Base-by-base conservation (phyloP, 2,113 vertebrate species). In the Opisthocomus hoazin region DNA sequence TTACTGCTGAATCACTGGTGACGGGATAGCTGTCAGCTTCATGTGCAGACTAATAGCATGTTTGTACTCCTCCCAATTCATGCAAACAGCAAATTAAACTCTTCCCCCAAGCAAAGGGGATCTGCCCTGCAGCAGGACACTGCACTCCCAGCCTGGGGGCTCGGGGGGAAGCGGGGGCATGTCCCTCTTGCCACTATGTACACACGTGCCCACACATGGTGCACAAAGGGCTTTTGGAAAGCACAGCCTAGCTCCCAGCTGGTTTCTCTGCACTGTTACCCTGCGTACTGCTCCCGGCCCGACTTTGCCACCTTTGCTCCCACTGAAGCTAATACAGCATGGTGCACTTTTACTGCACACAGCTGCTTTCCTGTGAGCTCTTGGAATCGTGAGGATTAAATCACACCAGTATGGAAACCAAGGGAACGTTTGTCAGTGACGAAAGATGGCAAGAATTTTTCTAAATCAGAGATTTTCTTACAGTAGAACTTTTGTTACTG, bases 381-480 rank as follows among this genome's bases (percentile, higher is more conserved):
- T 89, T 94, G 58, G 54, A 34, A 63, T 73, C 3, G 3, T 24
- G n/a, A 53, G 87, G 83, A 74, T 89, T 71, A 66, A 95, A 87
- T 57, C 6, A 3, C 36, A 3, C 39, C 12, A 5, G 45, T 23
- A 37, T 24, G 65, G 93, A 80, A 93, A 93, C 84, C 78, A 50
- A 83, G 79, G 77, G 79, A 76, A 93, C 77, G 57, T 90, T 93
- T 92, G 87, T 79, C 79, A 87, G 80, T 39, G 37, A 75, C 21
- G 15, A 84, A 89, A 90, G 92, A 71, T 10, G 1, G 87, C 56
- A 36, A 84, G 87, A 63, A 58, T 76, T 93, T 87, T 93, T 93
- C 93, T 94, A 95, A 94, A 97, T 75, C 84, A 79, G 89, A 94
- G 84, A 91, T 89, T 96, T 96, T 91, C 93, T 87, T 94, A 94